Percentiles rank a stretch among this genome's conserved stretches.
Conservation (phyloP, 2,113 vertebrate species). For the Acinonyx jubatus region DNA sequence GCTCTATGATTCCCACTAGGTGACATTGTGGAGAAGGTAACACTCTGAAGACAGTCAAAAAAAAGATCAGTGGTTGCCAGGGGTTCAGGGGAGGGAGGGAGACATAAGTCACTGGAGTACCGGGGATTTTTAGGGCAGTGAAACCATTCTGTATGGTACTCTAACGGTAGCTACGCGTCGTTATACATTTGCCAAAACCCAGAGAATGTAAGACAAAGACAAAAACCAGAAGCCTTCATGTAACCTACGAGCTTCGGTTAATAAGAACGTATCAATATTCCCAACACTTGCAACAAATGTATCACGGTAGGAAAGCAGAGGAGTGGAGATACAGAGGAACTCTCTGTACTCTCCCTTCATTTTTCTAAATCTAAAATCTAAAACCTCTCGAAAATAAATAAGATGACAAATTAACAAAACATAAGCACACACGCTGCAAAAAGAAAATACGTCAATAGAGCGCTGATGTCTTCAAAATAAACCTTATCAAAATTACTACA, state of each 20-base stretch:
- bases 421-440: too few relatives aligned
- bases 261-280: background rate
- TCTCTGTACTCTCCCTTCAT: background rate
- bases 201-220: background rate
- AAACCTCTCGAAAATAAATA: background rate
- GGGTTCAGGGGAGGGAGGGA: background rate
- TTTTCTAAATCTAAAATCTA: background rate
- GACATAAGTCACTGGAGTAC: background rate
- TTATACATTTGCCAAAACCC: background rate
- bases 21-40: background rate
- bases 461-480: background rate
- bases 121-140: background rate
- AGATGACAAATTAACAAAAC: background rate
- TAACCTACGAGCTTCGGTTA: background rate
- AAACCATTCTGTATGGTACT: too few relatives aligned
- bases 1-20: background rate
- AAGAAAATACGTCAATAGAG: background rate
- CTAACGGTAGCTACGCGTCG: accelerated
- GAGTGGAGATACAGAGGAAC: background rate
- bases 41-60: background rate
- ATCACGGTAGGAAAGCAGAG: background rate
- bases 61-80: background rate
- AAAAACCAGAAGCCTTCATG: background rate
- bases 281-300: background rate
- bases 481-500: background rate